Conservation (phyloP, 2,888 invertebrate genomes). For the Drosophila lacicola region DNA sequence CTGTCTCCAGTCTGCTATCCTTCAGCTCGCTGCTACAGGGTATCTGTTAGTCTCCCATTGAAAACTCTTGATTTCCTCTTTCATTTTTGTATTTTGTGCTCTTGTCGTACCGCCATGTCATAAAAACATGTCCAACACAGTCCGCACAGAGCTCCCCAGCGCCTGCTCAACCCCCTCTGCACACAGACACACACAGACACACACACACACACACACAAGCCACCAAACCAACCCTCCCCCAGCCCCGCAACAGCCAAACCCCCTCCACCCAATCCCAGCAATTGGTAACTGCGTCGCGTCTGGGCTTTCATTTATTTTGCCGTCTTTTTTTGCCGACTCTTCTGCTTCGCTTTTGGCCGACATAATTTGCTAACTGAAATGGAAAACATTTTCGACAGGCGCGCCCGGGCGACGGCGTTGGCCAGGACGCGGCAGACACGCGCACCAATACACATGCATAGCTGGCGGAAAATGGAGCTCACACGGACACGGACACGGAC, state of each 20-base stretch:
- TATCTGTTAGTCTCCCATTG: background rate
- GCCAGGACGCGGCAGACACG: slow-evolving; percentile 70
- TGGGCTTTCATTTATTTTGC: slow-evolving; percentile 76
- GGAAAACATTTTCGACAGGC: slow-evolving; percentile 82
- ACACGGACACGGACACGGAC: slow-evolving; percentile 23
- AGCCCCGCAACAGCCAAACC: too few species aligned
- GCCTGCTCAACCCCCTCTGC: slow-evolving; percentile 9
- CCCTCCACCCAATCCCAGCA: slow-evolving; percentile 17
- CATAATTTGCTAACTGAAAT: slow-evolving; percentile 81
- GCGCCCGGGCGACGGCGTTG: slow-evolving; percentile 32
- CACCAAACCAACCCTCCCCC: too few species aligned
- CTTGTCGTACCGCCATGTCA: slow-evolving; percentile 56
- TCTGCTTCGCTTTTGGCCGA: slow-evolving; percentile 69
- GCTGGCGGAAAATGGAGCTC: slow-evolving; percentile 19
- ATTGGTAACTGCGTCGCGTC: slow-evolving; percentile 76
- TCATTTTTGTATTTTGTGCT: slow-evolving; percentile 26
- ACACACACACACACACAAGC: background rate
- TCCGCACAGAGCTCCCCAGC: slow-evolving; percentile 1
- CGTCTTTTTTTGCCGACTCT: slow-evolving; percentile 24
- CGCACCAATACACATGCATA: slow-evolving; percentile 73
- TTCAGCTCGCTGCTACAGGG: background rate
- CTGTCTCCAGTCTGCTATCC: too few species aligned
- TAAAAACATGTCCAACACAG: slow-evolving; percentile 51
- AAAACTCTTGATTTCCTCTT: background rate
- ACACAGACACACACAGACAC: background rate